Evolutionary conservation across 2,888 invertebrate genomes (phyloP).

Genomic region (Harmothoe impar): DNA sequence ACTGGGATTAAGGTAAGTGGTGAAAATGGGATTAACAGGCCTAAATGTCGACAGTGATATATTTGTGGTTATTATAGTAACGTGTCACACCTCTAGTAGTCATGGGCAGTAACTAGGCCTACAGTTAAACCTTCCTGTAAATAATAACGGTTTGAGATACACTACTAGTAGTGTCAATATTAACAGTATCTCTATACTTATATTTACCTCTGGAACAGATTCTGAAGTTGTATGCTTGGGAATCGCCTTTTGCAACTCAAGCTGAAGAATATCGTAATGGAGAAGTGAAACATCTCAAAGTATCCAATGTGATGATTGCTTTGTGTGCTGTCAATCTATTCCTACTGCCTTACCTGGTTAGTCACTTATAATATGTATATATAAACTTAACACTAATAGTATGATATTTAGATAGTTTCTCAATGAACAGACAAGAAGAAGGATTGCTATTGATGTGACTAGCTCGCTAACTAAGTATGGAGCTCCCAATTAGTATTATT

Average conservation of each 20-base stretch:
- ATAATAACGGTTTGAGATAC: not conserved
- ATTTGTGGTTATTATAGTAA: not conserved
- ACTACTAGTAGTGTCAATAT: not conserved
- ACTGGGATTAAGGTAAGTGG: constrained; percentile 80
- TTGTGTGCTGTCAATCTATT: not conserved
- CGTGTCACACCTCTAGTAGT: not conserved
- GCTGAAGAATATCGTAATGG: not conserved
- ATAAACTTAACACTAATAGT: no score
- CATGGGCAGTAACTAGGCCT: not conserved
- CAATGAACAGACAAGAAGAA: not conserved
- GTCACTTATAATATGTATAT: not conserved
- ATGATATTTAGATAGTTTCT: not conserved
- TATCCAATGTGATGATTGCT: not conserved
- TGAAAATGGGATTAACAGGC: not conserved
- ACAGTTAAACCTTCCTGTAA: not conserved
- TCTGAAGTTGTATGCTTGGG: constrained; percentile 83
- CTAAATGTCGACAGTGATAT: not conserved
- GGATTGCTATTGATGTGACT: no score
- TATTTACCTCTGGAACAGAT: constrained; percentile 65
- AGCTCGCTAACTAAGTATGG: no score
- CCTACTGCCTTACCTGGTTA: not conserved
- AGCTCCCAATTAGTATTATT: no score
- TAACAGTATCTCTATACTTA: not conserved
- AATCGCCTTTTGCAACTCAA: constrained; percentile 77
- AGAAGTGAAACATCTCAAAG: not conserved